Evolutionary conservation across 2,113 vertebrate genomes (phyloP).

Genomic region (Bucco capensis): DNA sequence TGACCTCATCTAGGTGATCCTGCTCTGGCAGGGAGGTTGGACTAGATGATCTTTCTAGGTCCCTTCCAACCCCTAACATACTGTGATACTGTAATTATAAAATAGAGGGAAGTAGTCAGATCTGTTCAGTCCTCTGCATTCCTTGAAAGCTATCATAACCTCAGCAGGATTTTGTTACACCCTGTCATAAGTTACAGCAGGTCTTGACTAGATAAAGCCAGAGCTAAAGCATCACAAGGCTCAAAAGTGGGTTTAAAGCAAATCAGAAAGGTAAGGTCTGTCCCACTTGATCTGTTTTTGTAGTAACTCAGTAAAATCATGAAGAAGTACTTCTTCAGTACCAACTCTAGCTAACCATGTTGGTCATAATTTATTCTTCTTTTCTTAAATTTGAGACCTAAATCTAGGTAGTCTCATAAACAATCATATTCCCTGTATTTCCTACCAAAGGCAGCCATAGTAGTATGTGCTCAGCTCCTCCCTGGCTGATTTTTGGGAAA

Average conservation of each 20-base stretch:
- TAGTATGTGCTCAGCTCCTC: neutral
- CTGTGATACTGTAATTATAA: neutral
- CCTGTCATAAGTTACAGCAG: neutral
- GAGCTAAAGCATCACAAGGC: neutral
- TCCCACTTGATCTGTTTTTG: neutral
- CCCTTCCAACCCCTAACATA: too few relatives aligned
- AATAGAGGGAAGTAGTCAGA: neutral
- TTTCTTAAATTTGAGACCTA: neutral
- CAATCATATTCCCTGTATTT: neutral
- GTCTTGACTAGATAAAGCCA: neutral
- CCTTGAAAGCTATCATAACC: neutral
- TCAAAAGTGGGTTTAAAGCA: neutral
- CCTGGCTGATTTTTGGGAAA: neutral
- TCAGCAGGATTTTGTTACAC: neutral
- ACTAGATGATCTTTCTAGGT: too few relatives aligned
- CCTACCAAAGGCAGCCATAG: neutral
- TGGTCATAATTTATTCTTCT: neutral
- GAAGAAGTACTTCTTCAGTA: neutral
- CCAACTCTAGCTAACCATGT: neutral
- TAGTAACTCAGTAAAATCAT: neutral
- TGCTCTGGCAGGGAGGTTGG: too few relatives aligned
- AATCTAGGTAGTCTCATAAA: neutral
- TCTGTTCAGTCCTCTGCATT: neutral
- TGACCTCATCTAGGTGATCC: too few relatives aligned
- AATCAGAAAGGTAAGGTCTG: neutral